phyloP scores from a whole-genome alignment of 2,797 vertebrate species.

The Brachymystax lenok region DNA sequence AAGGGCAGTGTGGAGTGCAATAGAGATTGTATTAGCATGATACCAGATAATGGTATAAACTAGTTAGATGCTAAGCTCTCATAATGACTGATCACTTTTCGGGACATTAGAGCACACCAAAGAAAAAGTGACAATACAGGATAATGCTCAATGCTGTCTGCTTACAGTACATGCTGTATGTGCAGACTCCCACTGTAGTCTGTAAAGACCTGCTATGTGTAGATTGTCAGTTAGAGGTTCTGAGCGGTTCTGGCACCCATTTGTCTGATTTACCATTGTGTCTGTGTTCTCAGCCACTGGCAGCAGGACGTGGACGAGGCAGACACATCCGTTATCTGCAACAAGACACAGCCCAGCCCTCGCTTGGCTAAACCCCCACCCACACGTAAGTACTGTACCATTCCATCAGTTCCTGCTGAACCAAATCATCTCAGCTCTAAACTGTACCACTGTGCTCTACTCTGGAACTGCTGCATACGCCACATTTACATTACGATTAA shows the following conservation, averaged over 20 bases:
- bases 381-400: slow-evolving; percentile 68
- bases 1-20: no score
- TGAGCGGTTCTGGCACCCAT: not conserved
- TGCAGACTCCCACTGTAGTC: not conserved
- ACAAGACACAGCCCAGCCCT: slow-evolving; percentile 57
- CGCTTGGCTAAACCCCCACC: slow-evolving; percentile 55
- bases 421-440: not conserved
- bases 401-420: slow-evolving; percentile 11
- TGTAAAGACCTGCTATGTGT: not conserved
- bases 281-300: slow-evolving; percentile 76
- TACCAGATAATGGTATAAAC: not conserved
- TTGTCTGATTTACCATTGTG: slow-evolving; percentile 7
- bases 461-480: not conserved
- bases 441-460: not conserved
- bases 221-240: not conserved
- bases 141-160: not conserved
- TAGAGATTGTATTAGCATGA: not conserved
- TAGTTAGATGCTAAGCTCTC: not conserved
- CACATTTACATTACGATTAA: not conserved
- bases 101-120: not conserved
- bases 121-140: not conserved
- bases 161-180: not conserved
- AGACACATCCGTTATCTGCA: slow-evolving; percentile 74
- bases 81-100: not conserved
- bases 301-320: slow-evolving; percentile 87